A percentile compares a stretch with the other conserved stretches of the same genome.
phyloP scores from a whole-genome alignment of 1,140 invertebrate genomes.

The Euborellia annulipes region DNA sequence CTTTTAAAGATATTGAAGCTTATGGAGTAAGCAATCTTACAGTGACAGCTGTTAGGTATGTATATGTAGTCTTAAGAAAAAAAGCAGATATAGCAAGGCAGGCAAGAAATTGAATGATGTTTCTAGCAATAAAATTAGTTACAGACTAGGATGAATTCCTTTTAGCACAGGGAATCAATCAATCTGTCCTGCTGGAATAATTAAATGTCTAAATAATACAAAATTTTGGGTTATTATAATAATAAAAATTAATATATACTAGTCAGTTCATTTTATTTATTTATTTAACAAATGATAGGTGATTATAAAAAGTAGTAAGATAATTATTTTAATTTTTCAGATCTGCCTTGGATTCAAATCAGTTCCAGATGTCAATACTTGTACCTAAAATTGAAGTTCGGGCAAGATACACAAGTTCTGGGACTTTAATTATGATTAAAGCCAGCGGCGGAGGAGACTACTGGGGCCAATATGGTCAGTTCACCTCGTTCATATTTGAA shows the following conservation, averaged over 20 bases:
- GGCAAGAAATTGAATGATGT: no score
- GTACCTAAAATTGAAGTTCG: slow-evolving; percentile 59
- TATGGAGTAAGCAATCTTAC: slow-evolving; percentile 60
- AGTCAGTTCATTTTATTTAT: no score
- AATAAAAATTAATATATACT: no score
- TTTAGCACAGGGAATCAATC: background rate
- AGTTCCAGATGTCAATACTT: slow-evolving; percentile 58
- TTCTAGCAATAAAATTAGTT: no score
- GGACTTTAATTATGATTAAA: slow-evolving; percentile 56
- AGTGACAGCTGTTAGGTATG: slow-evolving; percentile 53
- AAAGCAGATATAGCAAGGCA: no score
- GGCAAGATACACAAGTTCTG: slow-evolving; percentile 59
- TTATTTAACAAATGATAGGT: no score
- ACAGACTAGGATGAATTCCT: no score
- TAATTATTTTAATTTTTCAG: no score
- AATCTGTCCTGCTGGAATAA: background rate
- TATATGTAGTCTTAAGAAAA: slow-evolving; percentile 3
- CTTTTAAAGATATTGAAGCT: slow-evolving; percentile 59
- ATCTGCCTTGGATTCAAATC: slow-evolving; percentile 53
- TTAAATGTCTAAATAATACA: no score
- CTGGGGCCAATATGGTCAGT: slow-evolving; percentile 68
- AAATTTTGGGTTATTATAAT: no score
- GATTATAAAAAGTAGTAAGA: no score
- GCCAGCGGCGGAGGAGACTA: slow-evolving; percentile 68
- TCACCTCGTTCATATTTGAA: slow-evolving; percentile 9